These are phyloP conservation scores for Scaptomyza graminum DNA, from an alignment of 1,140 invertebrate genomes.

Conservation along the genomic window DNA sequence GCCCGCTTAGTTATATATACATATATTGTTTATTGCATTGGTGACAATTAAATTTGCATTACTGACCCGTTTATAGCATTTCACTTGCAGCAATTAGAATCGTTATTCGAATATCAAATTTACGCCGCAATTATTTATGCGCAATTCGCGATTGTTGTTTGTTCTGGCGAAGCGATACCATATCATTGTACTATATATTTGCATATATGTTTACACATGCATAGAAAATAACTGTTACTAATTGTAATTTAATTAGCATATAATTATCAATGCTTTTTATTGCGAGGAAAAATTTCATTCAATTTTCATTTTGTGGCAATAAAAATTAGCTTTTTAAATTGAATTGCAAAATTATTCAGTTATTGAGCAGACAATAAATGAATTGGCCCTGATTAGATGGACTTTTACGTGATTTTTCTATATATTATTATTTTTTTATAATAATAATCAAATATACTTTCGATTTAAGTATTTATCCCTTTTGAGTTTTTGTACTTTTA, in stretches of 20 bases:
- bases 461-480: too few species aligned
- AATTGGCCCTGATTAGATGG: neutral
- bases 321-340: conserved; percentile 31
- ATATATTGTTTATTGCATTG: conserved; percentile 34
- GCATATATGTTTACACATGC: neutral
- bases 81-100: conserved; percentile 55
- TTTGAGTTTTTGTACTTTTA: too few species aligned
- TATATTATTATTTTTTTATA: too few species aligned
- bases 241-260: conserved; percentile 68
- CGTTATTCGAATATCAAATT: conserved; percentile 31
- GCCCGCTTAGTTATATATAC: conserved; percentile 8
- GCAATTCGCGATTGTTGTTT: conserved; percentile 35
- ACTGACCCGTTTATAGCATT: conserved; percentile 40
- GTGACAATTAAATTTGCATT: conserved; percentile 53
- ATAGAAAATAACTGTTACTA: conserved; percentile 21
- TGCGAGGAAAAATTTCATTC: conserved; percentile 37
- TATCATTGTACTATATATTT: conserved; percentile 13
- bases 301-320: conserved; percentile 52
- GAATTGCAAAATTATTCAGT: conserved; percentile 21
- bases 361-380: neutral
- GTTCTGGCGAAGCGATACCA: conserved; percentile 20
- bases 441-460: too few species aligned
- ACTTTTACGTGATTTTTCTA: neutral
- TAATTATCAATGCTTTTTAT: conserved; percentile 60
- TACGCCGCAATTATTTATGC: conserved; percentile 42